phyloP scores from a whole-genome alignment of 2,888 invertebrate genomes.

The Polietes domitor region DNA sequence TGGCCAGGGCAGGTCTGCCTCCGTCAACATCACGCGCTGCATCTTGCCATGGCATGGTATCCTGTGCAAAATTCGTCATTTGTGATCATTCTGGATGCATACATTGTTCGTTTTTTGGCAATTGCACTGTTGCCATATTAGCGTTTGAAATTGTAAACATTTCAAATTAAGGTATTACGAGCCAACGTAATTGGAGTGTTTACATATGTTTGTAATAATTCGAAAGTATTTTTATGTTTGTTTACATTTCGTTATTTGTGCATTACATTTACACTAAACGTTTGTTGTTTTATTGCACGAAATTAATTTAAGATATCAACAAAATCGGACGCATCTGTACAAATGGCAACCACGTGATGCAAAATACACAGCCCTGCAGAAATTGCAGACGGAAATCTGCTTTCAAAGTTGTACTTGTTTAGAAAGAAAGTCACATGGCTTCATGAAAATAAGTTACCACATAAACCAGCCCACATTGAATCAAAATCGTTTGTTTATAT shows the following conservation, averaged over 20 bases:
- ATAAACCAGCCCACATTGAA: no score
- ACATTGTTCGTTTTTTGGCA: constrained; percentile 18
- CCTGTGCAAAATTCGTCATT: constrained; percentile 49
- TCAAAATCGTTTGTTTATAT: no score
- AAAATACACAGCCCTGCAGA: no score
- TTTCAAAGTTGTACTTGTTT: no score
- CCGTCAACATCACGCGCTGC: constrained; percentile 1
- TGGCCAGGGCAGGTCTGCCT: neutral
- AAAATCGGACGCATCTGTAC: neutral
- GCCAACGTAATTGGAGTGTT: neutral
- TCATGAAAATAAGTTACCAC: no score
- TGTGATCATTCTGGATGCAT: neutral
- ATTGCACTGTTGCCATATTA: constrained; percentile 28
- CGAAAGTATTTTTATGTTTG: constrained; percentile 32
- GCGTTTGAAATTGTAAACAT: constrained; percentile 20
- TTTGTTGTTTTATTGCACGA: constrained; percentile 12
- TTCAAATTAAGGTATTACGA: constrained; percentile 13
- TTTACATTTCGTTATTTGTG: constrained; percentile 40
- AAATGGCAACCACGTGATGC: constrained; percentile 8
- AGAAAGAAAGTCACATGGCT: no score
- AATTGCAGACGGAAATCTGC: no score
- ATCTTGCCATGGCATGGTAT: constrained; percentile 36
- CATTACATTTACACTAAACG: constrained; percentile 17
- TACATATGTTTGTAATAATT: constrained; percentile 18
- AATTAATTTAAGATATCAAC: constrained; percentile 12